Evolutionary conservation across 2,797 vertebrate species (phyloP), one percentile per base, ranked within the genome.

Genomic region (Mormyrops attenuatus): DNA sequence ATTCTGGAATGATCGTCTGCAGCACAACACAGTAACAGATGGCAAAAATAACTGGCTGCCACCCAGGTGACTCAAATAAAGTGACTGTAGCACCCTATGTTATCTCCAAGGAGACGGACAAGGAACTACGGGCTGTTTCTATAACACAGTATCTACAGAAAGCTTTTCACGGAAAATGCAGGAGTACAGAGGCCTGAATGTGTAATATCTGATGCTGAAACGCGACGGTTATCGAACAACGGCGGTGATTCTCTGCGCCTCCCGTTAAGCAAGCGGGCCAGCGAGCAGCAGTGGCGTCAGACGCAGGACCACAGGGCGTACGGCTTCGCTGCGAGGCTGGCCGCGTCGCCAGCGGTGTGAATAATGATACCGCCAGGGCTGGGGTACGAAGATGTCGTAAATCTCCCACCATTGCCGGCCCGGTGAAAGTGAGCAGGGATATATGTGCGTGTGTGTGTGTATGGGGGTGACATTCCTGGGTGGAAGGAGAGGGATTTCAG

Each of bases 1-100:
- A 53, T 87, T 34, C 49, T 26, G 15, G 22, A 85, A 85, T 22
- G 41, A 85, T 26, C 44, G 3, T 22, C 47, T 20, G 80, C 80
- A 7, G 80, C 47, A 49, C n/a, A 11, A 50, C 41, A 47, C 80
- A 50, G 80, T 22, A 15, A 38, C 73, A 80, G 73, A 85, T 85
- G 82, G 47, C 38, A 85, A 85, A 85, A 85, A 50, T 85, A 85
- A 85, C 49, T 85, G 82, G 82, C 47, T 11, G 82, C n/a, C 20
- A 1, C 41, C 47, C 82, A 85, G 85, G 34, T 55, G 85, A 86
- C 47, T 52, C 22, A 53, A 85, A 13, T 49, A n/a, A 52, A 55
- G 44, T 84, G 80, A 47, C n/a, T 41, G 20, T 50, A 26, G 5
- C 47, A 85, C 20, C 47, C 41, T 50, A 22, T 2, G 44, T 13